Evolutionary conservation across 2,797 vertebrate species (phyloP).

Genomic region (Xyrichtys novacula): DNA sequence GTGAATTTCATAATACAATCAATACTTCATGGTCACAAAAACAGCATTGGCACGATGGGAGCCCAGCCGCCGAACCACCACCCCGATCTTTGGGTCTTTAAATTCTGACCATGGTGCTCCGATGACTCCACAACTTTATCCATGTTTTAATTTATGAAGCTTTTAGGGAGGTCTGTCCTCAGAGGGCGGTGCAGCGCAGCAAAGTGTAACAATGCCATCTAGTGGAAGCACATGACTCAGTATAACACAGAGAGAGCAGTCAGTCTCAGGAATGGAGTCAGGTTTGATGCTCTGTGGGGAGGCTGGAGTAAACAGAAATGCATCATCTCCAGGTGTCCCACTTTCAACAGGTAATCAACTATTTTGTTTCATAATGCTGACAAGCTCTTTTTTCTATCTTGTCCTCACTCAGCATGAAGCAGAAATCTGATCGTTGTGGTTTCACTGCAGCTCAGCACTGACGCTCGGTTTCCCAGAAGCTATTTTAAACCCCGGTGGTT

Average conservation of each 20-base stretch:
- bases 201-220: conserved; percentile 78
- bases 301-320: not conserved
- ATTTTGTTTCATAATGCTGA: conserved; percentile 27
- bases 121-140: conserved; percentile 41
- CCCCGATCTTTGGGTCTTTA: conserved; percentile 52
- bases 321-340: conserved; percentile 3
- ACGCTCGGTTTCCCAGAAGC: conserved; percentile 63
- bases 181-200: conserved; percentile 29
- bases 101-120: conserved; percentile 43
- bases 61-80: conserved; percentile 30
- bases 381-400: conserved; percentile 26
- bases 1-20: conserved; percentile 70
- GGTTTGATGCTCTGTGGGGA: not conserved
- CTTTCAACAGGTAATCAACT: conserved; percentile 10
- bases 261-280: not conserved
- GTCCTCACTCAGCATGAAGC: conserved; percentile 33
- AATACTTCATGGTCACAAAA: conserved; percentile 56
- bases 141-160: conserved; percentile 40
- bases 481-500: conserved; percentile 74
- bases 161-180: conserved; percentile 36
- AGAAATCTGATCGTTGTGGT: conserved; percentile 62
- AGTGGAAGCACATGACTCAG: conserved; percentile 55
- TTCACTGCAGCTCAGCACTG: conserved; percentile 59
- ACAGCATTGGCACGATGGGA: conserved; percentile 55
- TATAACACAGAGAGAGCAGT: too few species aligned